These are phyloP conservation scores for Pungitius pungitius DNA, from an alignment of 2,113 vertebrate genomes.

Conservation along the genomic window DNA sequence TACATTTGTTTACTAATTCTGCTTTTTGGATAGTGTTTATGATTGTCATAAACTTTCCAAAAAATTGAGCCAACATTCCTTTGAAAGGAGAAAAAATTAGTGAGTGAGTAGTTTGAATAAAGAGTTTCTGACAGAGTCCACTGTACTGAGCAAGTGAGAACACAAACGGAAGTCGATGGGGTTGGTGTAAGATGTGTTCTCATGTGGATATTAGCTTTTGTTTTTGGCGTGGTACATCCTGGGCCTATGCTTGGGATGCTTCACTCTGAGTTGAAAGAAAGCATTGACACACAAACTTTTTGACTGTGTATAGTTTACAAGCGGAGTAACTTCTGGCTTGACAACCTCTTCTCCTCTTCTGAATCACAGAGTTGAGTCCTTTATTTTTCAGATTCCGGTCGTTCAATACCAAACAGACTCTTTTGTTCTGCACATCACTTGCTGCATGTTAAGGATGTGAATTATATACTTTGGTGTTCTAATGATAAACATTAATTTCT, in stretches of 20 bases:
- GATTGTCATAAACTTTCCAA: slow-evolving; percentile 36
- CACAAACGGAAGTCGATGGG: not conserved
- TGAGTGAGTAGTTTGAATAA: not conserved
- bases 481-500: slow-evolving; percentile 20
- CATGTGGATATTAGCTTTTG: not conserved
- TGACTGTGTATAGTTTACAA: not conserved
- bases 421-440: slow-evolving; percentile 23
- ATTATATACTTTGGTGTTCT: slow-evolving; percentile 26
- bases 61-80: slow-evolving; percentile 15
- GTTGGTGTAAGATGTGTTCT: slow-evolving; percentile 3
- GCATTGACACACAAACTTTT: not conserved
- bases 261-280: not conserved
- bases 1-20: slow-evolving; percentile 51
- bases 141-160: not conserved
- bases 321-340: not conserved
- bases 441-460: slow-evolving; percentile 58
- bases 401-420: slow-evolving; percentile 5
- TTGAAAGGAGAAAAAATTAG: slow-evolving; percentile 13
- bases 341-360: slow-evolving; percentile 23
- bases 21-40: slow-evolving; percentile 28
- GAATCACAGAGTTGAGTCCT: slow-evolving; percentile 18
- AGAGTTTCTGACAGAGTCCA: not conserved
- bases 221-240: not conserved
- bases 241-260: not conserved
- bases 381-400: slow-evolving; percentile 13